Evolutionary conservation across 1,140 invertebrate genomes (phyloP).

Genomic region (Aphaenogaster rudis): DNA sequence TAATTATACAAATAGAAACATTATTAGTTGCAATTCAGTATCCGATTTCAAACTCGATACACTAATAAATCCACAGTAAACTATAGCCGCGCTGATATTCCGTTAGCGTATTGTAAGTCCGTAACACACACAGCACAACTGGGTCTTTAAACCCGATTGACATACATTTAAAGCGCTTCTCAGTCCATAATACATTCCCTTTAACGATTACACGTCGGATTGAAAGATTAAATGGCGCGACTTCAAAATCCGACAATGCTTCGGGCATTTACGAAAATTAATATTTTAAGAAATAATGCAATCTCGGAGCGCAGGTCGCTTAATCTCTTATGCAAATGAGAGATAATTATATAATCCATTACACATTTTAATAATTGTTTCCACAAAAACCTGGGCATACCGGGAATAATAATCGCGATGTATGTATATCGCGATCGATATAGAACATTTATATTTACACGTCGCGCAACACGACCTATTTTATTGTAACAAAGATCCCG

Average conservation of each 20-base stretch:
- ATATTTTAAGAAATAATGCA: not conserved
- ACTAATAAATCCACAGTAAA: slow-evolving; percentile 27
- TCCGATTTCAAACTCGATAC: slow-evolving; percentile 8
- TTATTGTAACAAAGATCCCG: slow-evolving; percentile 2
- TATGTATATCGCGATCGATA: not conserved
- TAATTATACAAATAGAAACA: not conserved
- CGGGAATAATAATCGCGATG: not conserved
- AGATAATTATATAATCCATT: not conserved
- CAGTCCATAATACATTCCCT: slow-evolving; percentile 37
- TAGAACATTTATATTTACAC: not conserved
- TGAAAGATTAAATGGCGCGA: slow-evolving; percentile 1
- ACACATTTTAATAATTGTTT: not conserved
- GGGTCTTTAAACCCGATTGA: slow-evolving; percentile 31
- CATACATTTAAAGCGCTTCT: slow-evolving; percentile 47
- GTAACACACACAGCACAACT: not conserved
- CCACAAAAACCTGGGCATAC: not conserved
- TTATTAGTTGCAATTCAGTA: not conserved
- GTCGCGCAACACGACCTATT: not conserved
- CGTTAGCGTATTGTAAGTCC: not conserved
- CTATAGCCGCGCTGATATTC: not conserved
- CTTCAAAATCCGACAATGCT: not conserved
- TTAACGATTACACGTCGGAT: slow-evolving; percentile 24
- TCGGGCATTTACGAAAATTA: not conserved
- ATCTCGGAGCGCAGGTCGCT: not conserved
- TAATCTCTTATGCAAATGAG: not conserved